Evolutionary conservation across 2,888 invertebrate species (phyloP).

Genomic region (Nemotelus nigrinus): DNA sequence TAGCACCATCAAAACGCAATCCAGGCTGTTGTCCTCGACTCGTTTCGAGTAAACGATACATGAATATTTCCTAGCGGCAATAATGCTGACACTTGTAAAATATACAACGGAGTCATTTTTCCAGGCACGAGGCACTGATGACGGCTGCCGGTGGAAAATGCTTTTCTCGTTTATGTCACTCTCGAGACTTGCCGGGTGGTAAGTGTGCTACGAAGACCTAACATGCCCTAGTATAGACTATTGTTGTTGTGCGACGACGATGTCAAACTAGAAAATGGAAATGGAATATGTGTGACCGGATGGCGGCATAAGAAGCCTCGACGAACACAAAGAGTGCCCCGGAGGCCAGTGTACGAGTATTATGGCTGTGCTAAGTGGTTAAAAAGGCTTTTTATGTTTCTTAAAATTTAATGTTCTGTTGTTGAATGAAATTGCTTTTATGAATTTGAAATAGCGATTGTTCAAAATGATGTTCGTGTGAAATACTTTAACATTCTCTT

Average conservation of each 20-base stretch:
- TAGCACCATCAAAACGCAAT: not conserved
- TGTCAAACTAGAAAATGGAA: not conserved
- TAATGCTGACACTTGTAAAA: not conserved
- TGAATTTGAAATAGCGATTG: slow-evolving; percentile 8
- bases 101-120: not conserved
- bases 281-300: slow-evolving; percentile 15
- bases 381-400: slow-evolving; percentile 37
- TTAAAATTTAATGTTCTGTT: slow-evolving; percentile 24
- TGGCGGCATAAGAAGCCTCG: slow-evolving; percentile 17
- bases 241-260: not conserved
- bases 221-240: too few relatives aligned
- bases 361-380: slow-evolving; percentile 33
- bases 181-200: not conserved
- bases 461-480: not conserved
- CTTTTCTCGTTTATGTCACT: not conserved
- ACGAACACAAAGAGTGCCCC: not conserved
- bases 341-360: slow-evolving; percentile 2
- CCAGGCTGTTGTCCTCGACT: not conserved
- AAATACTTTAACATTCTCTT: too few relatives aligned
- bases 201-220: too few relatives aligned
- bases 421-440: slow-evolving; percentile 11
- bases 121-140: not conserved
- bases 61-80: too few relatives aligned
- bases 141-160: not conserved
- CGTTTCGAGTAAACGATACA: not conserved